These are phyloP conservation scores for Tragelaphus strepsiceros DNA, from an alignment of 2,113 vertebrate species.

Conservation along the genomic window DNA sequence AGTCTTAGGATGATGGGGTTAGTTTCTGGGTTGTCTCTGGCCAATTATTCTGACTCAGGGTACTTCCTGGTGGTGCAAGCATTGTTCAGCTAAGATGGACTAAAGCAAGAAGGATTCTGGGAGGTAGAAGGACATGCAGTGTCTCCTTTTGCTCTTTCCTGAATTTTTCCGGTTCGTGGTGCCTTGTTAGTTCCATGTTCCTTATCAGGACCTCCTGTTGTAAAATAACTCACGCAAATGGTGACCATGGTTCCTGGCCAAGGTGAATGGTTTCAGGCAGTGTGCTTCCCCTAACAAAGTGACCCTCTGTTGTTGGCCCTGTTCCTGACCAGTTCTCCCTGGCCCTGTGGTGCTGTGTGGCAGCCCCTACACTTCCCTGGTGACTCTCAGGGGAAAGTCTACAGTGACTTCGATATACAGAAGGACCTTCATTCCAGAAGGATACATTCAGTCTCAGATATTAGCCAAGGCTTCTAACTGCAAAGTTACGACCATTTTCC, in stretches of 20 bases:
- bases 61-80: neutral
- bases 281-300: neutral
- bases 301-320: neutral
- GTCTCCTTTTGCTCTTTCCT: neutral
- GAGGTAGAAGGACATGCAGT: neutral
- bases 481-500: neutral
- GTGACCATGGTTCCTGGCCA: neutral
- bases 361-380: neutral
- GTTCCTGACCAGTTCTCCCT: neutral
- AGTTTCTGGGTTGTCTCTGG: neutral
- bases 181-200: neutral
- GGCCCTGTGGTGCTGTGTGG: neutral
- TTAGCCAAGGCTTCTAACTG: neutral
- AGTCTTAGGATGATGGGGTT: neutral
- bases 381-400: neutral
- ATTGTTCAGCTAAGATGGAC: neutral
- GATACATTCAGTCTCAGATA: neutral
- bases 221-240: neutral
- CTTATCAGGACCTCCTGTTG: neutral
- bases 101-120: neutral
- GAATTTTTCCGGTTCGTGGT: neutral
- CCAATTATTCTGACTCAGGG: neutral
- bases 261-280: neutral
- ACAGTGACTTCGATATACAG: neutral
- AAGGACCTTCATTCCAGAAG: neutral